Percentiles rank a stretch among this genome's conserved stretches.
Conservation (phyloP, 2,888 invertebrate genomes). For the Lasioglossum marginatum region DNA sequence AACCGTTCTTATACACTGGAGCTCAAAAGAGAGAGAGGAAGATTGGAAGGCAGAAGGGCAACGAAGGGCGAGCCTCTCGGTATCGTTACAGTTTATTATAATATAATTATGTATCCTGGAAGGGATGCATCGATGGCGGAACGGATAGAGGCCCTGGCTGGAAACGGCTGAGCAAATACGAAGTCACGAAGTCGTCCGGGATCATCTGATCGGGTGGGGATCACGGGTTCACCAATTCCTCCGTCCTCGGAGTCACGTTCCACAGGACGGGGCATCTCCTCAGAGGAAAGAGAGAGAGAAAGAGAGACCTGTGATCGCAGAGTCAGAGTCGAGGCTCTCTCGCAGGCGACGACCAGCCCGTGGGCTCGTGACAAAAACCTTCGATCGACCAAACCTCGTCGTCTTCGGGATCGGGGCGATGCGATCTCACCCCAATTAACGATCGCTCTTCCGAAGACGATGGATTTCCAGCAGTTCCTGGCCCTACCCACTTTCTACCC, state of each 20-base stretch:
- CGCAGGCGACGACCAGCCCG: constrained; percentile 2
- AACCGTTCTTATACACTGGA: background rate
- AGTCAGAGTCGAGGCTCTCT: background rate
- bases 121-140: constrained; percentile 78
- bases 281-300: background rate
- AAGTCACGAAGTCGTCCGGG: constrained; percentile 83
- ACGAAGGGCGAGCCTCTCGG: constrained; percentile 60
- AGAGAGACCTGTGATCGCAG: background rate
- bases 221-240: constrained; percentile 76
- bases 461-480: background rate
- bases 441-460: background rate
- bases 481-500: background rate
- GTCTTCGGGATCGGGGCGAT: background rate
- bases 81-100: constrained; percentile 84
- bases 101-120: constrained; percentile 83
- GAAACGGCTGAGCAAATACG: constrained; percentile 83
- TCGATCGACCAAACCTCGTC: constrained; percentile 3
- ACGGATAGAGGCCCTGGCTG: constrained; percentile 69
- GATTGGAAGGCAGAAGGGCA: constrained; percentile 54
- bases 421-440: constrained; percentile 13
- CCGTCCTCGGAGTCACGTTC: constrained; percentile 70
- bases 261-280: constrained; percentile 7
- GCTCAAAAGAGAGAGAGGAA: background rate
- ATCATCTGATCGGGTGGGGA: constrained; percentile 73
- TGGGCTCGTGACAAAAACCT: constrained; percentile 71